Evolutionary conservation across 2,113 vertebrate genomes (phyloP).

Genomic region (Tyrannus savana): DNA sequence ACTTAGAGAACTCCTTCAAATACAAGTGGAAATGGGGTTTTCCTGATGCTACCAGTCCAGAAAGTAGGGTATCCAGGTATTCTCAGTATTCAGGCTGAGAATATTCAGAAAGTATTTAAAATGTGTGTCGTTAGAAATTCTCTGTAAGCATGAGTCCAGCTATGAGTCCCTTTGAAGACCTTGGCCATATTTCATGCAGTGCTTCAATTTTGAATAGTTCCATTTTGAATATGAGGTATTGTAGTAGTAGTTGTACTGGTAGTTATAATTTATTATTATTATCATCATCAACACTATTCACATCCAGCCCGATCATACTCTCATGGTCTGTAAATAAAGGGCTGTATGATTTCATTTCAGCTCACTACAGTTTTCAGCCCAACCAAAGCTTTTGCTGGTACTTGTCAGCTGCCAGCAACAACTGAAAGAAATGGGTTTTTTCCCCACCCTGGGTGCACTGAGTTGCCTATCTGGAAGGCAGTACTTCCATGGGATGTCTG

Average conservation of each 20-base stretch:
- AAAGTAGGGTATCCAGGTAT: neutral
- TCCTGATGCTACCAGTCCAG: neutral
- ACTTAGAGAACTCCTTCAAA: neutral
- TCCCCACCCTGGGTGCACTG: rapidly evolving
- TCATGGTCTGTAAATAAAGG: neutral
- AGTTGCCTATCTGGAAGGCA: neutral
- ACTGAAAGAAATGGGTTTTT: neutral
- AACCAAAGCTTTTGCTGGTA: neutral
- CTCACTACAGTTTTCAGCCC: neutral
- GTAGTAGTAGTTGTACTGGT: neutral
- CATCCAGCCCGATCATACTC: neutral
- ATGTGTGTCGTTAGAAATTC: neutral
- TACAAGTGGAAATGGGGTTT: neutral
- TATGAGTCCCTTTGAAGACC: neutral
- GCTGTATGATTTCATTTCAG: neutral
- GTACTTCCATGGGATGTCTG: neutral
- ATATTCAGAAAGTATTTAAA: neutral
- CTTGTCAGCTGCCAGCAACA: neutral
- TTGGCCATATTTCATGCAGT: neutral
- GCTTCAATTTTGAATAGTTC: neutral
- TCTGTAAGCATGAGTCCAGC: neutral
- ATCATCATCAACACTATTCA: neutral
- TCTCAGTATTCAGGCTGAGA: neutral
- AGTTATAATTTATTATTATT: neutral
- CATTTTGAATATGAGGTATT: neutral